Base-by-base conservation (phyloP, 1,140 invertebrate genomes). In the Neelides sp. region DNA sequence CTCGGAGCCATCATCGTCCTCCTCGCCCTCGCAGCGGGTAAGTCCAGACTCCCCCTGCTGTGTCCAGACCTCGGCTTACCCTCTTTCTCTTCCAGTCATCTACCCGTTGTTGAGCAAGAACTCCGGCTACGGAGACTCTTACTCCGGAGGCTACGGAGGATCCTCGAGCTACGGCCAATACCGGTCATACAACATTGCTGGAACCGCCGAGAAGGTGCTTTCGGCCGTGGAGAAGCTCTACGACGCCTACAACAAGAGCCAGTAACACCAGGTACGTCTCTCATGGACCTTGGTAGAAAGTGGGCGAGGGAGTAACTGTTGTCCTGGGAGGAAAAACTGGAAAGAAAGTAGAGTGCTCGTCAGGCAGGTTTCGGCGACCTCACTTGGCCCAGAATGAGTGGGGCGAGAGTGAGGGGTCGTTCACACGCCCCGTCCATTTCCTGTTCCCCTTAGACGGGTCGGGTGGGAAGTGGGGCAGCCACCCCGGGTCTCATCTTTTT, bases 1-100 rank as follows among this genome's bases (percentile, higher is more conserved):
- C 54, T 61, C 40, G 59, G 59, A 57, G 59, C 59, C 34, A 61
- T 61, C 57, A 61, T 61, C 32, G 57, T 61, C 35, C 59, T 61
- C 54, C 47, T 61, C 28, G 57, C 59, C 24, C 44, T 61, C 17
- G 59, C 59, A 35, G 57, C 59, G 17, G 59, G 59, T 61, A 61
- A 52, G 19, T 28, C 7, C 7, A 24, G 8, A 24, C 4, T 46
- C 34, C 8, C 19, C 10, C 4, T 23, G n/a, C 4, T 5, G 3
- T 35, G 20, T 32, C 19, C 15, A 46, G 10, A 44, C 20, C 5
- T 44, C 19, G 19, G 19, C 19, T 7, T 7, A 4, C 13, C 15
- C 22, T 28, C 23, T 23, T 39, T 27, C 26, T 42, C 30, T 39
- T 40, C 22, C 47, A 61, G 59, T 61, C 15, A 57, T 57, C 59